These are phyloP conservation scores for Nesidiocoris tenuis DNA, from an alignment of 2,888 invertebrate species.

Conservation along the genomic window DNA sequence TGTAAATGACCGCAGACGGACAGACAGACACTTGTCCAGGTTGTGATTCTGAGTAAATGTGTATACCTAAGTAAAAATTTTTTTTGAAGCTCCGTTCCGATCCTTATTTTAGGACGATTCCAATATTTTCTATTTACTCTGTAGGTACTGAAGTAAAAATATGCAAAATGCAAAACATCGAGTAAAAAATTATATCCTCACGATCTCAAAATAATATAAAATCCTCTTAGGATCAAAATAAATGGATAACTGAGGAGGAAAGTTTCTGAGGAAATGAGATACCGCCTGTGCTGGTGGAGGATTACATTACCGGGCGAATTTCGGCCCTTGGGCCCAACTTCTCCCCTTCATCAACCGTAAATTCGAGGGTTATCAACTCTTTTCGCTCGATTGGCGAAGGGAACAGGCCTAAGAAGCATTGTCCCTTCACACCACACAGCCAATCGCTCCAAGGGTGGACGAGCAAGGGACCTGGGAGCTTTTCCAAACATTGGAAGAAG, in stretches of 20 bases:
- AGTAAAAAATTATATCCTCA: no score
- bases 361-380: conserved; percentile 23
- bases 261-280: not conserved
- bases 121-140: no score
- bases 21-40: no score
- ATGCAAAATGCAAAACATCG: no score
- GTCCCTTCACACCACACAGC: not conserved
- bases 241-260: not conserved
- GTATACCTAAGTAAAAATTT: no score
- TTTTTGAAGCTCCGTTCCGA: no score
- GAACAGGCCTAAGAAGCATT: conserved; percentile 1
- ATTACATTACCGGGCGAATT: not conserved
- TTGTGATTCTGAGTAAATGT: no score
- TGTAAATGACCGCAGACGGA: no score
- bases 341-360: conserved; percentile 2
- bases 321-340: not conserved
- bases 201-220: no score
- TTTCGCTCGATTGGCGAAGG: conserved; percentile 15
- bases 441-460: not conserved
- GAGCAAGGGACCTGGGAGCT: not conserved
- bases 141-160: no score
- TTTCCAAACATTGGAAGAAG: not conserved
- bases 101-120: no score
- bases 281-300: not conserved
- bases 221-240: not conserved